Percentiles rank a stretch among this genome's conserved stretches.
phyloP scores from a whole-genome alignment of 1,140 invertebrate species.

The Chironomus striatipennis region DNA sequence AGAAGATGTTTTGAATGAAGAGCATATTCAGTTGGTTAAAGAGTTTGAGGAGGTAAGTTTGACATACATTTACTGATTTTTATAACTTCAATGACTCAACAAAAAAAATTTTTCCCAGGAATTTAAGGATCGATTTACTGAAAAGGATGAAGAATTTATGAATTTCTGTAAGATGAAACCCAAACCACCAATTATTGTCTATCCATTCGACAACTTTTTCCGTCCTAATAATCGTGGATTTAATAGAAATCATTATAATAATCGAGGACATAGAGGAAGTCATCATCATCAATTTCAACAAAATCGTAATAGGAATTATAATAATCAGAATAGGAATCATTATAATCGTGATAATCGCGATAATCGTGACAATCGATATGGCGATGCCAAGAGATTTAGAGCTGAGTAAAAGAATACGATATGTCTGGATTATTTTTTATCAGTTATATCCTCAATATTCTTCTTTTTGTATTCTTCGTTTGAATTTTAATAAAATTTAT shows the following conservation, averaged over 20 bases:
- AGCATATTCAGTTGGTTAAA: slow-evolving; percentile 41
- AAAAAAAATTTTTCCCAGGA: slow-evolving; percentile 35
- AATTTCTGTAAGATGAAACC: slow-evolving; percentile 36
- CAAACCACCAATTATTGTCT: slow-evolving; percentile 43
- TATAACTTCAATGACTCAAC: too few species aligned
- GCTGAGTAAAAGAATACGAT: too few species aligned
- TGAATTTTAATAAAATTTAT: too few species aligned
- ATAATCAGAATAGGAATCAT: background rate
- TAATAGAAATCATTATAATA: background rate
- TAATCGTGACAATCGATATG: too few species aligned
- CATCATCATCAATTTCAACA: background rate
- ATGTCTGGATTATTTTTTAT: too few species aligned
- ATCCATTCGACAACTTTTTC: slow-evolving; percentile 40
- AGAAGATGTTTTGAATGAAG: slow-evolving; percentile 33
- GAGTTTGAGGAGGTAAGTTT: slow-evolving; percentile 40
- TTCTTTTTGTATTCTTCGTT: too few species aligned
- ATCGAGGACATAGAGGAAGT: background rate
- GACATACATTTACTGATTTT: too few species aligned
- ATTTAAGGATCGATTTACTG: slow-evolving; percentile 45
- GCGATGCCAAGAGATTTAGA: too few species aligned
- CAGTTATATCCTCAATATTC: too few species aligned
- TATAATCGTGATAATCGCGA: background rate
- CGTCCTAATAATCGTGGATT: background rate
- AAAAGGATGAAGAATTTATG: slow-evolving; percentile 44
- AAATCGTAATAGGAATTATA: background rate